Evolutionary conservation across 1,140 invertebrate species (phyloP).

Genomic region (Tetramorium parvispinum): DNA sequence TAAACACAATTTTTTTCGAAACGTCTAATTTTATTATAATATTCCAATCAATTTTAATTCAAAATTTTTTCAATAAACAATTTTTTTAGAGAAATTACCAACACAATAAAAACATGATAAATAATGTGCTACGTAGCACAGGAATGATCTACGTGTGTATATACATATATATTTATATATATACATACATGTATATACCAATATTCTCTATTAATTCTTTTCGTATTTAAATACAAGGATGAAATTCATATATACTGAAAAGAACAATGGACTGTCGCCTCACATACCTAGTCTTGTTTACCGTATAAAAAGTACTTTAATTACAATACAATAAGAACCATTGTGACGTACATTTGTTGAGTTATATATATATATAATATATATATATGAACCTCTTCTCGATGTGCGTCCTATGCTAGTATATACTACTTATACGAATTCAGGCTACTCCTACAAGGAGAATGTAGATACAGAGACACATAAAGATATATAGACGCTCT

Average conservation of each 20-base stretch:
- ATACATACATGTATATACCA: neutral
- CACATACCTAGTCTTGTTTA: constrained; percentile 19
- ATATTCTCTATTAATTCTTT: constrained; percentile 5
- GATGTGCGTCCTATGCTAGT: neutral
- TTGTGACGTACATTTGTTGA: constrained; percentile 47
- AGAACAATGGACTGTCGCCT: neutral
- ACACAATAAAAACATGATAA: neutral
- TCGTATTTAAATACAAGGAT: neutral
- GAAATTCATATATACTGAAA: constrained; percentile 5
- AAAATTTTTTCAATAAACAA: neutral
- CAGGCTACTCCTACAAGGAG: constrained; percentile 27
- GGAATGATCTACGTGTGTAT: neutral
- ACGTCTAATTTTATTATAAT: neutral
- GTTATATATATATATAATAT: constrained; percentile 48
- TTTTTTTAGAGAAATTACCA: neutral
- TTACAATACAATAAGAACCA: constrained; percentile 61
- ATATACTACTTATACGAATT: constrained; percentile 18
- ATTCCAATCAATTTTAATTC: neutral
- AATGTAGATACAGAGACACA: constrained; percentile 49
- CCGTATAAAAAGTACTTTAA: constrained; percentile 61
- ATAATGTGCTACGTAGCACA: neutral
- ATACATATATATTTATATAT: neutral
- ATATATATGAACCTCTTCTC: constrained; percentile 37
- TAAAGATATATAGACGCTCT: constrained; percentile 42
- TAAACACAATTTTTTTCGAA: neutral